Evolutionary conservation across 1,140 invertebrate species (phyloP), one percentile per base, ranked within the genome.

Genomic region (Condylostylus longicornis): DNA sequence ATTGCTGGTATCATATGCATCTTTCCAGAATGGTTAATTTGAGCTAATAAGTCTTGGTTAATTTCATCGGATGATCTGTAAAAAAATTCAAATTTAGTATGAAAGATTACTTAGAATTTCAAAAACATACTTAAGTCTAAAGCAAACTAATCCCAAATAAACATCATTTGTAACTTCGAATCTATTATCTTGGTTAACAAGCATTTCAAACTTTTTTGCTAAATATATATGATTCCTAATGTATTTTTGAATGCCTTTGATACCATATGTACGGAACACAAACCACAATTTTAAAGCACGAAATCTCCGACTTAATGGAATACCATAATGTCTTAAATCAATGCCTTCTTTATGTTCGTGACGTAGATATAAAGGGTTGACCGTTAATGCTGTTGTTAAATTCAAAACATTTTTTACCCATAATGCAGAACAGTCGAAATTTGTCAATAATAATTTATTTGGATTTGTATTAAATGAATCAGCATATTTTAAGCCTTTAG

Each of bases 381-480:
- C 89, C 17, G 85, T 80, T 32, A 95, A 60, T 0, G 89, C 86
- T 23, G 79, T 75, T 6, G 86, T 93, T 14, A 94, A 61, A 37
- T 74, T 75, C 41, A 84, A 75, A 21, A 79, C 66, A 50, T 88
- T 79, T 31, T 71, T 72, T 1, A 94, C 85, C 88, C 88, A 94
- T 50, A 93, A 65, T 28, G 81, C 78, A 0, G 88, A 88, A 48
- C 85, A 89, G 52, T 94, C 89, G 48, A 89, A 90, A 54, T 87
- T 87, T 0, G 83, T 77, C 14, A 94, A 60, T 49, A 94, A 66
- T 77, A 86, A 90, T 62, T 95, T 95, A 56, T 91, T 91, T 0
- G 88, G 82, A 62, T 95, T 95, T 1, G 82, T 85, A 51, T 91
- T 91, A 54, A 94, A 84, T 0, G 86, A 90, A 51, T 83, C 81